phyloP scores from a whole-genome alignment of 2,888 invertebrate species.

The Drosophila anomalata region DNA sequence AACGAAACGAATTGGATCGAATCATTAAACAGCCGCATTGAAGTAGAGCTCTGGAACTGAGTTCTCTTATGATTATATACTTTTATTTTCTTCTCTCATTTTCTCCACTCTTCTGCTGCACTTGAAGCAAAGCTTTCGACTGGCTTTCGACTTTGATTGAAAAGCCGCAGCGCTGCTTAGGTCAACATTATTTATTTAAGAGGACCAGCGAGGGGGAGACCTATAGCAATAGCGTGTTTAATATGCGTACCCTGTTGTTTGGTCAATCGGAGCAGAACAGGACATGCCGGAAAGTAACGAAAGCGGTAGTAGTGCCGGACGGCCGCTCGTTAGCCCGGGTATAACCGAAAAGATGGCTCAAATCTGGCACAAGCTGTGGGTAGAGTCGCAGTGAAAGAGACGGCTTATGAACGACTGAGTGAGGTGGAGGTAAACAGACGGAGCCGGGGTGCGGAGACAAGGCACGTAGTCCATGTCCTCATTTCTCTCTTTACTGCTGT shows the following conservation, averaged over 20 bases:
- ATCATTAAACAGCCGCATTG: conserved; percentile 62
- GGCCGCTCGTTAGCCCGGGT: conserved; percentile 61
- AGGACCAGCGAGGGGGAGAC: neutral
- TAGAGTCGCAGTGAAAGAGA: conserved; percentile 11
- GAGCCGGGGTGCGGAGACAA: conserved; percentile 9
- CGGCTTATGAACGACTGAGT: neutral
- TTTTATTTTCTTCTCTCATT: conserved; percentile 21
- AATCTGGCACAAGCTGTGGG: conserved; percentile 36
- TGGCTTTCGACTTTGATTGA: conserved; percentile 53
- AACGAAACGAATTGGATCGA: conserved; percentile 40
- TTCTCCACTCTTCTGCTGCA: conserved; percentile 36
- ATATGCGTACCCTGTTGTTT: conserved; percentile 72
- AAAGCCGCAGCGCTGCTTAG: conserved; percentile 63
- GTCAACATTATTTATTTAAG: conserved; percentile 70
- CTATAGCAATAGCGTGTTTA: conserved; percentile 47
- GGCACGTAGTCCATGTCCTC: conserved; percentile 62
- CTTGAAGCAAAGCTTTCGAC: conserved; percentile 23
- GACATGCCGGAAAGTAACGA: conserved; percentile 40
- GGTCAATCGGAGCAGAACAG: conserved; percentile 75
- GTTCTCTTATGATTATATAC: conserved; percentile 7
- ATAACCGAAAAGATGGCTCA: conserved; percentile 31
- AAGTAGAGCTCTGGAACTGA: conserved; percentile 14
- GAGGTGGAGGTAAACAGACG: conserved; percentile 13
- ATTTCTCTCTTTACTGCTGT: conserved; percentile 14
- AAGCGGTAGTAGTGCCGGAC: conserved; percentile 36